phyloP scores from a whole-genome alignment of 1,140 invertebrate genomes.

The Chlorops oryzae region DNA sequence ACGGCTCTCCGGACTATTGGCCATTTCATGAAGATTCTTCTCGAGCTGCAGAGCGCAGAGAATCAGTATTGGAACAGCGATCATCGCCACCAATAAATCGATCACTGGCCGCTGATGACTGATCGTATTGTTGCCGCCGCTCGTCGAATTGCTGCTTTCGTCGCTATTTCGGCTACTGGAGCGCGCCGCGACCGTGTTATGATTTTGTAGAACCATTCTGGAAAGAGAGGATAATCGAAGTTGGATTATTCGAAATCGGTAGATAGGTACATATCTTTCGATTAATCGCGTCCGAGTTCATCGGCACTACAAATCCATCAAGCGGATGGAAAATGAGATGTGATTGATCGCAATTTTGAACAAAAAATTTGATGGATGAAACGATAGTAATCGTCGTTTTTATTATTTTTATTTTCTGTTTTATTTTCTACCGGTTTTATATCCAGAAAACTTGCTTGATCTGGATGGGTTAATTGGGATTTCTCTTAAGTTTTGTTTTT shows the following conservation, averaged over 20 bases:
- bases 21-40: slow-evolving; percentile 40
- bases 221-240: not conserved
- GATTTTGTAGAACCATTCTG: slow-evolving; percentile 43
- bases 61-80: slow-evolving; percentile 40
- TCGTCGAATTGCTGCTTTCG: slow-evolving; percentile 2
- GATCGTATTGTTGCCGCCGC: slow-evolving; percentile 33
- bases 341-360: no score
- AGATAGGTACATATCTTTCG: no score
- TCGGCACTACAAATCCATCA: no score
- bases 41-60: slow-evolving; percentile 42
- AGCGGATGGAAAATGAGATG: no score
- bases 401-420: no score
- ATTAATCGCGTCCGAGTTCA: no score
- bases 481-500: no score
- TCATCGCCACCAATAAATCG: slow-evolving; percentile 41
- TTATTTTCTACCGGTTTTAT: no score
- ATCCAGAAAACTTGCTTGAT: no score
- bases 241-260: not conserved
- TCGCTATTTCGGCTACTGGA: slow-evolving; percentile 34
- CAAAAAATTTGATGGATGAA: no score
- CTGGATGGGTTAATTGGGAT: no score
- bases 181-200: slow-evolving; percentile 37
- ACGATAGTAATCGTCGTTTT: no score
- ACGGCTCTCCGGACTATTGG: slow-evolving; percentile 26
- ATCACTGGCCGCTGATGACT: slow-evolving; percentile 38